Conservation (phyloP, 2,113 vertebrate genomes). For the Cepphus grylle region DNA sequence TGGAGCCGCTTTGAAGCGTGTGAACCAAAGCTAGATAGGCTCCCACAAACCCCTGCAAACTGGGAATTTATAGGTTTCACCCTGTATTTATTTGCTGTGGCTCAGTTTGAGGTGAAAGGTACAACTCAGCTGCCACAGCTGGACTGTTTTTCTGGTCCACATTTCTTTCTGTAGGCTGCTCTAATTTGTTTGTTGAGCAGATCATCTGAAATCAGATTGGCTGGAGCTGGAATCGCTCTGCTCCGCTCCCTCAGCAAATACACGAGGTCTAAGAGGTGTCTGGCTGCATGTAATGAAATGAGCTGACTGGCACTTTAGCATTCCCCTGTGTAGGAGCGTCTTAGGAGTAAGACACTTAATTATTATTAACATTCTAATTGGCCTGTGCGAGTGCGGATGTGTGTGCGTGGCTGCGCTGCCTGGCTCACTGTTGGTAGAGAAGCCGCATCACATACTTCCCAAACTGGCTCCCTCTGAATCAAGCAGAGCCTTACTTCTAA, state of each 20-base stretch:
- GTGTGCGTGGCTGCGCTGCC: neutral
- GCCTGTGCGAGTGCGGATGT: neutral
- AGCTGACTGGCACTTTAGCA: constrained; percentile 59
- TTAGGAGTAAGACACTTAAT: constrained; percentile 66
- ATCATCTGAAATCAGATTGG: neutral
- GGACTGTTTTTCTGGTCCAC: neutral
- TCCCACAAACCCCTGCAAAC: constrained; percentile 22
- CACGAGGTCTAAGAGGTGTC: constrained; percentile 25
- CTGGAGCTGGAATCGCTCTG: neutral
- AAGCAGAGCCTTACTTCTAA: neutral
- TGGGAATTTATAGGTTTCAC: constrained; percentile 13
- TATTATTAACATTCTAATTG: constrained; percentile 66
- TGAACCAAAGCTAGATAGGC: constrained; percentile 38
- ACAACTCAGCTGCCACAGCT: constrained; percentile 16
- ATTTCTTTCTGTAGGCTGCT: neutral
- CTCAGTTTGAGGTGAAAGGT: constrained; percentile 3
- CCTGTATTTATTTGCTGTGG: constrained; percentile 22
- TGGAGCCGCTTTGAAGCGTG: constrained; percentile 35
- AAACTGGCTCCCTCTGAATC: neutral
- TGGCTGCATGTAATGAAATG: constrained; percentile 28
- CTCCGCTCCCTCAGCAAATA: constrained; percentile 34
- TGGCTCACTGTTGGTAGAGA: neutral
- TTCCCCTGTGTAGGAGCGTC: constrained; percentile 57
- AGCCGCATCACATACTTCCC: neutral
- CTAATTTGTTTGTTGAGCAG: constrained; percentile 25